Conservation (phyloP, 2,797 vertebrate genomes). For the Myotis pilosus region DNA sequence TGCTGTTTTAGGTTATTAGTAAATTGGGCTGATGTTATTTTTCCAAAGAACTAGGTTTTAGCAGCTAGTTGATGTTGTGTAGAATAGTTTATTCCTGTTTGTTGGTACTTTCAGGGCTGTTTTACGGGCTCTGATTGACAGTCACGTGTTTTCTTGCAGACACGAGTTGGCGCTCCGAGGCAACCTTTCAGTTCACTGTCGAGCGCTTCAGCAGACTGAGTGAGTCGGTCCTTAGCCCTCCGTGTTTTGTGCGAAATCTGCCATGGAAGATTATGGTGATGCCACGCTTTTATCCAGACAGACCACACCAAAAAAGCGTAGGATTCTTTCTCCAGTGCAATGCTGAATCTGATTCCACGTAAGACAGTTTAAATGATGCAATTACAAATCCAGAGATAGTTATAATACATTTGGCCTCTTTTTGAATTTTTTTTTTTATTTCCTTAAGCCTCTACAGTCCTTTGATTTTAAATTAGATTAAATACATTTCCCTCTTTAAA, state of each 20-base stretch:
- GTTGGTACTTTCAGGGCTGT: background rate
- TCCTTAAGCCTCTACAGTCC: background rate
- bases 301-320: conserved; percentile 99
- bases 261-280: conserved; percentile 99
- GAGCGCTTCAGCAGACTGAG: conserved; percentile 98
- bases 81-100: background rate
- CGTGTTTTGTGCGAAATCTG: conserved; percentile 98
- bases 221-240: conserved; percentile 98
- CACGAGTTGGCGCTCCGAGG: conserved; percentile 98
- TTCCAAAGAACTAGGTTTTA: background rate
- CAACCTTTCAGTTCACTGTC: conserved; percentile 97
- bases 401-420: background rate
- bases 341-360: conserved; percentile 99
- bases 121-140: conserved; percentile 9
- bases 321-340: conserved; percentile 99
- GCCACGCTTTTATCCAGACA: conserved; percentile 98
- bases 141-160: conserved; percentile 85
- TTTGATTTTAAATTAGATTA: conserved; percentile 38
- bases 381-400: conserved; percentile 47
- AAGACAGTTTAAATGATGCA: conserved; percentile 81
- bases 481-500: background rate
- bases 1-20: background rate
- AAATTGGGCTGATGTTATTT: background rate
- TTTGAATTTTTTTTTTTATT: background rate
- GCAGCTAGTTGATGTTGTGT: background rate